A percentile compares a stretch with the other conserved stretches of the same genome.
phyloP scores from a whole-genome alignment of 2,113 vertebrate genomes.

The Daphoenositta chrysoptera region DNA sequence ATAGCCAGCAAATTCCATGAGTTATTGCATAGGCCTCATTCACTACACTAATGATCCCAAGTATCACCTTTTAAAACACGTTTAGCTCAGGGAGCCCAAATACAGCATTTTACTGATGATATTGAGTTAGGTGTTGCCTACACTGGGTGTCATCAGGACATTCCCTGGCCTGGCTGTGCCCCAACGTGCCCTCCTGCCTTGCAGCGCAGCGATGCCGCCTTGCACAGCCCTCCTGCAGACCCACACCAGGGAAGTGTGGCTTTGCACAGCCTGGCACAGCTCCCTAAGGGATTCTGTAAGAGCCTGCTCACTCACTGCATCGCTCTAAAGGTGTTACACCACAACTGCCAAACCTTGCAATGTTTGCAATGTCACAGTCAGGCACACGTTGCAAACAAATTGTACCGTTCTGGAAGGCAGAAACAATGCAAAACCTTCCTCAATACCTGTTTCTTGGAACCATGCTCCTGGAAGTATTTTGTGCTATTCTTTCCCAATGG shows the following conservation, averaged over 20 bases:
- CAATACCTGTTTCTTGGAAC: not conserved
- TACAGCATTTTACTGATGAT: not conserved
- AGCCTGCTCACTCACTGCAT: not conserved
- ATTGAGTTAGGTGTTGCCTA: not conserved
- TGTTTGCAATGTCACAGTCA: not conserved
- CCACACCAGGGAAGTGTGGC: not conserved
- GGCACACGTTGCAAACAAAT: not conserved
- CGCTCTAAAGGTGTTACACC: not conserved
- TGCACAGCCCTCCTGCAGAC: not conserved
- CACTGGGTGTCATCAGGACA: not conserved
- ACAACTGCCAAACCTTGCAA: not conserved
- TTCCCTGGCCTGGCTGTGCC: not conserved
- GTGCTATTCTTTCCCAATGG: not conserved
- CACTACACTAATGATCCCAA: not conserved
- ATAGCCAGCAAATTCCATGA: no score
- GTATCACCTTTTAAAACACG: not conserved
- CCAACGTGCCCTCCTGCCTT: not conserved
- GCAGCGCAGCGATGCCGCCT: accelerated
- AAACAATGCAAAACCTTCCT: not conserved
- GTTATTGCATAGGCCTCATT: not conserved
- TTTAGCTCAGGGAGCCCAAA: not conserved
- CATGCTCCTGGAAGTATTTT: not conserved
- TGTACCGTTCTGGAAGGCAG: not conserved
- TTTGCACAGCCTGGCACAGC: not conserved
- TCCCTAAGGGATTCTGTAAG: not conserved